Base-by-base conservation (phyloP, 2,888 invertebrate genomes). In the Mesochorus sp. region DNA sequence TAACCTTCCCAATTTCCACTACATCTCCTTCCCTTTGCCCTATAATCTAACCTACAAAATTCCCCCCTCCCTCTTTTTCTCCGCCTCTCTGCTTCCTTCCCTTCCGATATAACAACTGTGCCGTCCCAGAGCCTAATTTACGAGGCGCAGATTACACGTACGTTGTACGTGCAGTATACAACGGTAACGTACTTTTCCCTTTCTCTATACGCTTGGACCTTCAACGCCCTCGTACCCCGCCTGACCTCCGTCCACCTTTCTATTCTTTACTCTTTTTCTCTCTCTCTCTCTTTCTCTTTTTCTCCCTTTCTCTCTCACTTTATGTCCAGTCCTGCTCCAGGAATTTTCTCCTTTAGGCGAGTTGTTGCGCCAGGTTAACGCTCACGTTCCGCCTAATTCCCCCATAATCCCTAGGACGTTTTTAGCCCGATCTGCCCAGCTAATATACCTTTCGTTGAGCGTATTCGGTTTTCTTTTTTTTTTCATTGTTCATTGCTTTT, bases 141-240 rank as follows among this genome's bases (percentile, higher is more conserved):
- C 83, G 85, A 83, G 85, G 82, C 84, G 74, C 76, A 84, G 86
- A 86, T 86, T 86, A 86, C 85, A 83, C 84, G 81, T 83, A 81
- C 81, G 80, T 81, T 39, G 26, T 51, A 66, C 66, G 31, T 10
- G 24, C 51, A 10, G 67, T 64, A n/a, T n/a, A 75, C 71, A 70
- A 66, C 64, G 59, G 70, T 75, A 71, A 71, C 67, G 61, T 44
- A 28, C 51, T 10, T 53, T 31, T 37, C 42, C 44, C 12, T 8
- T n/a, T 37, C 26, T 19, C 21, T 19, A 66, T 53, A 34, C 14
- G 14, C 10, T 26, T 21, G 44, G 55, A 44, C 78, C 49, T 64
- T 51, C 51, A 17, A 55, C 59, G 42, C 49, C 12, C n/a, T n/a
- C n/a, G 28, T 24, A 34, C 31, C 31, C 12, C 34, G 4, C 14